These are phyloP conservation scores for Homarus americanus DNA, from an alignment of 1,140 invertebrate genomes.

Conservation along the genomic window DNA sequence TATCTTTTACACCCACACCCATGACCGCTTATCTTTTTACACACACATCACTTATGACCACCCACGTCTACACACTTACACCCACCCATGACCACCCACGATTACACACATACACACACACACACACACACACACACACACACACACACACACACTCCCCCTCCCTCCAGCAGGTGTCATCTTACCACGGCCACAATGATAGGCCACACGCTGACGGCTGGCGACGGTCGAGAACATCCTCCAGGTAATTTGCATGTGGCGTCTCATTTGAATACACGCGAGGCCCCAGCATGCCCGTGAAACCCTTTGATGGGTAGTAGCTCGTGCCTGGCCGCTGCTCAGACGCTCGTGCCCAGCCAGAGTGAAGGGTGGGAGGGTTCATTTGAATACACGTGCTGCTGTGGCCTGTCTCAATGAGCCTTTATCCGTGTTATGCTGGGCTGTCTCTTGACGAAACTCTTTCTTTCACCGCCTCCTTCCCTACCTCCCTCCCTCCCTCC, in stretches of 20 bases:
- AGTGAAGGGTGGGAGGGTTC: not conserved
- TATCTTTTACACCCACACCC: too few relatives aligned
- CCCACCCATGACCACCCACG: too few relatives aligned
- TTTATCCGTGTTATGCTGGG: not conserved
- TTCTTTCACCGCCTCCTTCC: too few relatives aligned
- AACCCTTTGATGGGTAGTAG: not conserved
- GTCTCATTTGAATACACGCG: slow-evolving; percentile 1
- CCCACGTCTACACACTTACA: too few relatives aligned
- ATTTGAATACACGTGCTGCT: slow-evolving; percentile 7
- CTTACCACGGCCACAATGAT: not conserved
- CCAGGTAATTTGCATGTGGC: not conserved
- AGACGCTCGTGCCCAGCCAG: not conserved
- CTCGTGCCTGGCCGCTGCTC: not conserved
- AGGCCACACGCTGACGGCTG: not conserved
- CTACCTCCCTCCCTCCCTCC: not conserved
- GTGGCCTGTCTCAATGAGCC: not conserved
- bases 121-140: not conserved
- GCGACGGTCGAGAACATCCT: not conserved
- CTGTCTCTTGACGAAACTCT: too few relatives aligned
- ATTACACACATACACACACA: not conserved
- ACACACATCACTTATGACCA: too few relatives aligned
- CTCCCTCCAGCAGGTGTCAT: too few relatives aligned
- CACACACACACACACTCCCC: not conserved
- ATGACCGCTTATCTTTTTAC: too few relatives aligned
- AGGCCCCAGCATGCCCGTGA: not conserved